These are phyloP conservation scores for Beroe ovata DNA, from an alignment of 37 sponge, comb jelly and placozoan species.

Conservation along the genomic window DNA sequence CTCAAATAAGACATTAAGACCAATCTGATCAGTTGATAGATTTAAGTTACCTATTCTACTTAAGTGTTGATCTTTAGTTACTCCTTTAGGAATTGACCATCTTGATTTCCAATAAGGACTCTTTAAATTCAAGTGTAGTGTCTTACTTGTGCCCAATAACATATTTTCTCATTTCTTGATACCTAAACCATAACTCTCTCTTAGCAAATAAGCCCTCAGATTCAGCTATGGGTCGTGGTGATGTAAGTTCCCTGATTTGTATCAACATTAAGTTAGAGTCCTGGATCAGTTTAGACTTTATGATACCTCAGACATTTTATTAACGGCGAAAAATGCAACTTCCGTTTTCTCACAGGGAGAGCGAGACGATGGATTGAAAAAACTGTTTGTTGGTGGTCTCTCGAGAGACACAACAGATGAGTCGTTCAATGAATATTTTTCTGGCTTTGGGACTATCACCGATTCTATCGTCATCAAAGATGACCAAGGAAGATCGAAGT, in stretches of 20 bases:
- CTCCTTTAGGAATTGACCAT: too few relatives aligned
- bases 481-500: constrained; percentile 40
- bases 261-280: background rate
- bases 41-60: too few relatives aligned
- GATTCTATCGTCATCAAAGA: constrained; percentile 63
- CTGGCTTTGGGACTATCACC: background rate
- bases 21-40: too few relatives aligned
- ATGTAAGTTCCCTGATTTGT: background rate
- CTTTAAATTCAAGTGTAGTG: too few relatives aligned
- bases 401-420: constrained; percentile 24
- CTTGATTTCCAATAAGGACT: too few relatives aligned
- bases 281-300: too few relatives aligned
- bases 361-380: background rate
- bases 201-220: background rate
- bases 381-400: constrained; percentile 58
- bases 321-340: background rate
- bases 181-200: background rate
- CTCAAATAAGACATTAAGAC: too few relatives aligned
- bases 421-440: constrained; percentile 21
- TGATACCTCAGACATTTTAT: too few relatives aligned
- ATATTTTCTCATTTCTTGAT: background rate
- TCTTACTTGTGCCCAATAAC: too few relatives aligned
- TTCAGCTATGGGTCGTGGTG: background rate
- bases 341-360: background rate
- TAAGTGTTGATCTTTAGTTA: too few relatives aligned